Base-by-base conservation (phyloP, 1,140 invertebrate species). In the Sycophaga agraensis region DNA sequence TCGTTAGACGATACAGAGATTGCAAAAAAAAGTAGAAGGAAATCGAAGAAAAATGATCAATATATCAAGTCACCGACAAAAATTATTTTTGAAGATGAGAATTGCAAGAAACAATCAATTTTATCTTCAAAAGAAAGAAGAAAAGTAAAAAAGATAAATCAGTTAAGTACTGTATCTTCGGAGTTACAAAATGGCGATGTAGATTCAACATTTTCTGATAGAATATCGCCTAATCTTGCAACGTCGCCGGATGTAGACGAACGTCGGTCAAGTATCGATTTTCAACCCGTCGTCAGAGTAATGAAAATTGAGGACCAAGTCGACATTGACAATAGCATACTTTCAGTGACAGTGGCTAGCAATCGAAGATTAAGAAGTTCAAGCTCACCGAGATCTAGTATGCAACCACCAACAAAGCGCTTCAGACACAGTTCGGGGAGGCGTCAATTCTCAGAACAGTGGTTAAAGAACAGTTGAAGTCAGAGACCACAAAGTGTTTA, bases 251-350 rank as follows among this genome's bases (percentile, higher is more conserved):
- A 77, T 8, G 54, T 80, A 5, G 70, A 77, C 35, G 73, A 79
- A 21, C 72, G 78, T 43, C 73, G 79, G 1, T 74, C 74, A 3
- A 79, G 76, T 26, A 80, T 80, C 2, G 79, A 81, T 12, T 81
- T 79, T 56, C 79, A 81, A 42, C 79, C 79, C 1, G 76, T 81
- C 17, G 78, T 81, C 21, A 74, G 78, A 28, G 76, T 80, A 53
- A 79, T 77, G 76, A 80, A 81, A 42, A 78, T 81, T 42, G 79
- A 81, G 11, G 76, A 79, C 22, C 74, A 75, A 42, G 76, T 80
- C 4, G 79, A 81, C 22, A 74, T 77, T 55, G 79, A 81, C 60
- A 73, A 75, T 45, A 73, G 71, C 69, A 74, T 79, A 68, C 62
- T 79, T 9, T 78, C 77, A 43, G 78, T 80, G 9, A 73, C 78